phyloP scores from a whole-genome alignment of 2,888 invertebrate species.

The Nemotelus pantherinus region DNA sequence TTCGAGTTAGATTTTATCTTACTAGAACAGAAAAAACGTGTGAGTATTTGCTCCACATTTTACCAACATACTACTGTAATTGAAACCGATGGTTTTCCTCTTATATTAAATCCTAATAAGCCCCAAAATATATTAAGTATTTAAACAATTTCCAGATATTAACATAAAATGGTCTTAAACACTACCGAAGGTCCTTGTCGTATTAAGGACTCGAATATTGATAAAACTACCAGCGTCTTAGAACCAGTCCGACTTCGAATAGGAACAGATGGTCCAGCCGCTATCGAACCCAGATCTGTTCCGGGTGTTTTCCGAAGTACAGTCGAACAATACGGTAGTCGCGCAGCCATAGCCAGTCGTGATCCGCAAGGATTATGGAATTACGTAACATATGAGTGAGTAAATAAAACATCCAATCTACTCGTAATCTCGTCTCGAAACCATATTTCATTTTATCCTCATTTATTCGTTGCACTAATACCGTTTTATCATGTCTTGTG shows the following conservation, averaged over 20 bases:
- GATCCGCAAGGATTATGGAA: slow-evolving; percentile 67
- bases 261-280: slow-evolving; percentile 64
- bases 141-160: no score
- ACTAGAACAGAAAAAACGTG: no score
- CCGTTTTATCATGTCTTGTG: background rate
- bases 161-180: slow-evolving; percentile 25
- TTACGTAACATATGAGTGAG: slow-evolving; percentile 73
- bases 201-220: slow-evolving; percentile 70
- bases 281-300: slow-evolving; percentile 74
- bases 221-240: slow-evolving; percentile 68
- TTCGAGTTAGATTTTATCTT: no score
- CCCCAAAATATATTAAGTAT: no score
- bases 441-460: background rate
- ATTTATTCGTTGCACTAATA: background rate
- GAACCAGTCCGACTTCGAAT: slow-evolving; percentile 74
- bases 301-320: slow-evolving; percentile 73
- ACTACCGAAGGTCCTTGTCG: slow-evolving; percentile 60
- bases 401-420: slow-evolving; percentile 8
- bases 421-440: background rate
- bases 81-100: no score
- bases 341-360: slow-evolving; percentile 73
- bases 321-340: slow-evolving; percentile 71
- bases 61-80: no score
- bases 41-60: no score
- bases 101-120: no score